Percentiles rank a stretch among this genome's conserved stretches.
These are phyloP conservation scores for Passer domesticus DNA, from an alignment of 2,113 vertebrate species.

Conservation along the genomic window DNA sequence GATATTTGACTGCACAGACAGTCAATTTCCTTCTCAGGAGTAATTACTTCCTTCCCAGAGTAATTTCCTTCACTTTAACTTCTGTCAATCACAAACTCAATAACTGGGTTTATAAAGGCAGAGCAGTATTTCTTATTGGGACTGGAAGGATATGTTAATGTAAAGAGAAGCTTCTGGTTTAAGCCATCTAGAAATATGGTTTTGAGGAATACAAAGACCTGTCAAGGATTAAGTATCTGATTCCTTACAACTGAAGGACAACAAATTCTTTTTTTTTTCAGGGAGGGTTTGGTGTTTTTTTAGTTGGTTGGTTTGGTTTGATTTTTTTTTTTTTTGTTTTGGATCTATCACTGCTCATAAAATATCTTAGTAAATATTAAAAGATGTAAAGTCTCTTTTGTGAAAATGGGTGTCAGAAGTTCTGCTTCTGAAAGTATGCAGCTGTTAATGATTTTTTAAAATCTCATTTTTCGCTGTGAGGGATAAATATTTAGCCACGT, in stretches of 20 bases:
- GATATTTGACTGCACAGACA: neutral
- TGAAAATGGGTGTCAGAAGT: neutral
- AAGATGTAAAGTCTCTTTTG: neutral
- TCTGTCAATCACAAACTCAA: neutral
- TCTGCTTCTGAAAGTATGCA: neutral
- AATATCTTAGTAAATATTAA: neutral
- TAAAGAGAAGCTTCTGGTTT: neutral
- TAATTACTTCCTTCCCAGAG: neutral
- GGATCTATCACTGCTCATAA: neutral
- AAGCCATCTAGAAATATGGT: neutral
- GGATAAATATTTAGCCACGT: neutral
- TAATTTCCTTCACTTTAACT: neutral
- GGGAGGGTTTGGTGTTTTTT: rapidly evolving
- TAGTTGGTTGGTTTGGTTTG: neutral
- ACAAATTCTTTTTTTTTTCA: neutral
- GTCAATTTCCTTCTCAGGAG: neutral
- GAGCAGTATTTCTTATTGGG: neutral
- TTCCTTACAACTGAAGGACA: neutral
- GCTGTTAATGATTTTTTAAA: neutral
- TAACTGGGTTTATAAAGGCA: neutral
- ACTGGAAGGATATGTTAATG: neutral
- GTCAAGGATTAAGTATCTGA: neutral
- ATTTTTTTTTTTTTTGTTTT: neutral
- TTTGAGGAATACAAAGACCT: neutral
- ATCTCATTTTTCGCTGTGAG: neutral